Conservation (phyloP, 2,888 invertebrate species). For the Drosophila limbata region DNA sequence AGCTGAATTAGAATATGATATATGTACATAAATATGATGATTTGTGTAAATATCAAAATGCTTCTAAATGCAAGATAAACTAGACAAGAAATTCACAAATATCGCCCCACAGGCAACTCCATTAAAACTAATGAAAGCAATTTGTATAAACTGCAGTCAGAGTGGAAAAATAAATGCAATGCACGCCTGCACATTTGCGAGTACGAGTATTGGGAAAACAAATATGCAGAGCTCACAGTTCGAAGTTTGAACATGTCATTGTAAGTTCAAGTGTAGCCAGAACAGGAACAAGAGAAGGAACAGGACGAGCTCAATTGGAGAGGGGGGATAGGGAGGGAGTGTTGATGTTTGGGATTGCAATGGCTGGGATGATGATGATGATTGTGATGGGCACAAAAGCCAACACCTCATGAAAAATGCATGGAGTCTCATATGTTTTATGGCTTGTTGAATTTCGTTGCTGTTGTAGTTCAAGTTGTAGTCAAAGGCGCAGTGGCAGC, state of each 20-base stretch:
- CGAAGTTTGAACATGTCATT: constrained; percentile 74
- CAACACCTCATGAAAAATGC: constrained; percentile 84
- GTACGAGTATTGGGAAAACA: constrained; percentile 24
- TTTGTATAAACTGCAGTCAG: constrained; percentile 52
- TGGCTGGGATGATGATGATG: constrained; percentile 36
- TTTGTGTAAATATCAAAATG: constrained; percentile 40
- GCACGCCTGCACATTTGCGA: constrained; percentile 36
- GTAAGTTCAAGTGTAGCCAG: constrained; percentile 78
- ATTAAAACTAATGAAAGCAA: constrained; percentile 78
- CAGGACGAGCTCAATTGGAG: constrained; percentile 20
- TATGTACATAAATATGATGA: constrained; percentile 8
- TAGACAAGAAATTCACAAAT: constrained; percentile 32
- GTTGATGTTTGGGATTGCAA: constrained; percentile 21
- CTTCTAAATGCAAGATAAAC: constrained; percentile 42
- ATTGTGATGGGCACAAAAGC: constrained; percentile 82
- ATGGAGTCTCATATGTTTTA: constrained; percentile 83
- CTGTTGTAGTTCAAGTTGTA: constrained; percentile 73
- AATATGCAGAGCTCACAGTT: constrained; percentile 64
- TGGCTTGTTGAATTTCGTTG: constrained; percentile 83
- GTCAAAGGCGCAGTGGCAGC: constrained; percentile 68
- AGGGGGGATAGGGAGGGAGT: constrained; percentile 14
- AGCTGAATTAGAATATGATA: background rate
- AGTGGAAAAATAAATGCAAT: constrained; percentile 42
- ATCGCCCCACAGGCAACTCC: constrained; percentile 42
- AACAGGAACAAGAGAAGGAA: constrained; percentile 17